Conservation (phyloP, 2,888 invertebrate species). For the Thelaira solivaga region DNA sequence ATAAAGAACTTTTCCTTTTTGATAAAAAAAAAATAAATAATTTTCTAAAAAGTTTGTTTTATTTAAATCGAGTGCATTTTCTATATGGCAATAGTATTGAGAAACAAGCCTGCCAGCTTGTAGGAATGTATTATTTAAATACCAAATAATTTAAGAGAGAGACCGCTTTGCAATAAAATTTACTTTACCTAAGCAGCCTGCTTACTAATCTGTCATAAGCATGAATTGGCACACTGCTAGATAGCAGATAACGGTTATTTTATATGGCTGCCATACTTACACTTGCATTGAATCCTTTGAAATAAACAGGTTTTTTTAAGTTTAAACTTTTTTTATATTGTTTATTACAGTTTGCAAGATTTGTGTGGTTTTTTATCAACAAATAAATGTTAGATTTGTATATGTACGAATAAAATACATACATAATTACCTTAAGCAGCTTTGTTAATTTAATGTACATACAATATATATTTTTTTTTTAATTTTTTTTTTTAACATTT, state of each 20-base stretch:
- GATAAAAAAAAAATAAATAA: constrained; percentile 5
- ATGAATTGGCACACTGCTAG: too few relatives aligned
- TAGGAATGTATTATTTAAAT: too few relatives aligned
- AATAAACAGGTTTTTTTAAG: neutral
- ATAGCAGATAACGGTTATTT: too few relatives aligned
- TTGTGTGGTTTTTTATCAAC: constrained; percentile 47
- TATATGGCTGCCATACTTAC: constrained; percentile 16
- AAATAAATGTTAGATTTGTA: constrained; percentile 47
- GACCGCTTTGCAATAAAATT: too few relatives aligned
- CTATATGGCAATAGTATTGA: too few relatives aligned
- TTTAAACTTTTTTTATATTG: constrained; percentile 17
- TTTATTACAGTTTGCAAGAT: constrained; percentile 53
- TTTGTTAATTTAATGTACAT: constrained; percentile 33
- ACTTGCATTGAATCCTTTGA: neutral
- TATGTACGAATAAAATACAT: constrained; percentile 38
- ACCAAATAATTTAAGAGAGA: too few relatives aligned
- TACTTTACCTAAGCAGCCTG: too few relatives aligned
- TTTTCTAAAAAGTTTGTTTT: neutral
- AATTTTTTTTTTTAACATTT: constrained; percentile 25
- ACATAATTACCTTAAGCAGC: constrained; percentile 27
- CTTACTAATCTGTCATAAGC: too few relatives aligned
- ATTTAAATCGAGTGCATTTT: too few relatives aligned
- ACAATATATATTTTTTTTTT: constrained; percentile 2
- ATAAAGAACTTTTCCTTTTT: constrained; percentile 40
- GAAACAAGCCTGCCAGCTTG: too few relatives aligned